Evolutionary conservation across 2,888 invertebrate species (phyloP).

Genomic region (Rotaria magnacalcarata): DNA sequence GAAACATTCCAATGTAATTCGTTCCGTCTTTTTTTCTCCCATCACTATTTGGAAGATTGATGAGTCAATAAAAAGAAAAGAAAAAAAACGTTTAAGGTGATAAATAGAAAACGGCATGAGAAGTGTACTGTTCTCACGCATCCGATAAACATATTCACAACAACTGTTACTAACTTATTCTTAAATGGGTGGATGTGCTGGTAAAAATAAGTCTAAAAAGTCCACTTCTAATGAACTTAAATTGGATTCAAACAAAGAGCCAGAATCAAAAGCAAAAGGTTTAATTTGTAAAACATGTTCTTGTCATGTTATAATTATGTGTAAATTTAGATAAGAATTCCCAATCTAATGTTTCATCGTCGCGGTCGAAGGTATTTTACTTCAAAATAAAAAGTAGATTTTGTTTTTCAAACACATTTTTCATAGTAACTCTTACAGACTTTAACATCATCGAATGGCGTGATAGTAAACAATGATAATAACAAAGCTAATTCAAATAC

Average conservation of each 20-base stretch:
- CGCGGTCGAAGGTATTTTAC: not conserved
- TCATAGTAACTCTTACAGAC: not conserved
- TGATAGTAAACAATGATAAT: not conserved
- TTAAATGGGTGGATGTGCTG: not conserved
- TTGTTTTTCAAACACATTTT: not conserved
- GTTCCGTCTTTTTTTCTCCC: not conserved
- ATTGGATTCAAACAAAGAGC: not conserved
- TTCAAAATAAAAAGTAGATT: not conserved
- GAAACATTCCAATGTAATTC: not conserved
- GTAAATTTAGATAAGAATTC: not conserved
- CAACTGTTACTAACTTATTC: not conserved
- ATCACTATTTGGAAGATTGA: not conserved
- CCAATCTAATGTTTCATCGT: not conserved
- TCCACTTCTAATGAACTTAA: no score
- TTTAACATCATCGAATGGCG: not conserved
- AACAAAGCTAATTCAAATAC: not conserved
- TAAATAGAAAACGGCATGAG: not conserved
- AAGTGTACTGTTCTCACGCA: not conserved
- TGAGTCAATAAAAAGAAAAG: slow-evolving; percentile 5
- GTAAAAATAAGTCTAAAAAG: not conserved
- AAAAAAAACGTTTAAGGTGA: not conserved
- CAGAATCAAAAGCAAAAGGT: not conserved
- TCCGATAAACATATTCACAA: not conserved
- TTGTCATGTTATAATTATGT: not conserved
- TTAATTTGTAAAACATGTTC: not conserved